These are phyloP conservation scores for Crioceris asparagi DNA, from an alignment of 2,888 invertebrate genomes.

Conservation along the genomic window DNA sequence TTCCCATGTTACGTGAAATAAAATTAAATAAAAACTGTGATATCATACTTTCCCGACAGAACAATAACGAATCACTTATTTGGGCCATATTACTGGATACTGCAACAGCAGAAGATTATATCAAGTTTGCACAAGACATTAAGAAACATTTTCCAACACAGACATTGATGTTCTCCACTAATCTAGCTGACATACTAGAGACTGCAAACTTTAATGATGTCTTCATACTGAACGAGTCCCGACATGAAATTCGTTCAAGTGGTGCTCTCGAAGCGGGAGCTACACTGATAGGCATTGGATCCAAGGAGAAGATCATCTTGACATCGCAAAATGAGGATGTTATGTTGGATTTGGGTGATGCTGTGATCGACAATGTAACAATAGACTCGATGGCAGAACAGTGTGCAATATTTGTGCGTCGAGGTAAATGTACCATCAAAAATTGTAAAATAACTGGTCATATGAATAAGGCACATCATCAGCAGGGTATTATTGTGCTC, in stretches of 20 bases:
- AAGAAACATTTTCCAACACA: slow-evolving; percentile 34
- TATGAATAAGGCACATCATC: slow-evolving; percentile 41
- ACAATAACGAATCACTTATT: too few species aligned
- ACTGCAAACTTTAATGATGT: slow-evolving; percentile 38
- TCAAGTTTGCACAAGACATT: slow-evolving; percentile 37
- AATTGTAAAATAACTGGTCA: slow-evolving; percentile 44
- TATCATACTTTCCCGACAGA: too few species aligned
- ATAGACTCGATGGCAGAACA: slow-evolving; percentile 43
- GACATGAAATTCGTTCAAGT: slow-evolving; percentile 40
- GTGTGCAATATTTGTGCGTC: slow-evolving; percentile 36
- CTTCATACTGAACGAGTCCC: slow-evolving; percentile 42
- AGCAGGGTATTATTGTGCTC: slow-evolving; percentile 42
- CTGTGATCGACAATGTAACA: slow-evolving; percentile 42
- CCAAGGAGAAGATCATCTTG: slow-evolving; percentile 25
- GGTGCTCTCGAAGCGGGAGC: slow-evolving; percentile 45
- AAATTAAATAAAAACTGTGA: too few species aligned
- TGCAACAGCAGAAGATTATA: slow-evolving; percentile 34
- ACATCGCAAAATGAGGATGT: slow-evolving; percentile 42
- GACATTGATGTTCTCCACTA: slow-evolving; percentile 38
- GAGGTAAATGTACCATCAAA: slow-evolving; percentile 35
- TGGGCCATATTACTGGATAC: too few species aligned
- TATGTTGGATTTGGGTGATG: slow-evolving; percentile 44
- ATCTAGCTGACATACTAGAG: slow-evolving; percentile 35
- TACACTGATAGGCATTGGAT: slow-evolving; percentile 26
- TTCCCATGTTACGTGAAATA: too few species aligned